Base-by-base conservation (phyloP, 2,888 invertebrate genomes). In the Papilio gigon region DNA sequence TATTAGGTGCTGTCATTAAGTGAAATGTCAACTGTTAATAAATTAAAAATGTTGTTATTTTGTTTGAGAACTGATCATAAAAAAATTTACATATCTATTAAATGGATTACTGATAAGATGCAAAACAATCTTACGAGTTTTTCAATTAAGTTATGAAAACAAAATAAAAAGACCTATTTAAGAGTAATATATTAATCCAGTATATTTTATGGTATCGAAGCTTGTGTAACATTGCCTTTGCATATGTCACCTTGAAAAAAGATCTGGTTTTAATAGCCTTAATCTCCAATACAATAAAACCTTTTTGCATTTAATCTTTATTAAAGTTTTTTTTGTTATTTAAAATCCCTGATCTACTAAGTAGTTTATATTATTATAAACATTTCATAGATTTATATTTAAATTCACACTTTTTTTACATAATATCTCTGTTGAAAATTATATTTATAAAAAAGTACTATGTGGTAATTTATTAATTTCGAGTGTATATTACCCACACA, bases 31-130 rank as follows among this genome's bases (percentile, higher is more conserved):
- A 53, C 27, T 27, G 50, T 27, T 27, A 53, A n/a, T n/a, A 53
- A 27, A 6, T 42, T 42, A 2, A 17, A 42, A 40, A 40, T n/a
- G n/a, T 50, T 50, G 44, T 44, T 42, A 50, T 25, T 14, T 12
- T 14, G 14, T 5, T 14, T 27, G 0, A 2, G n/a, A 5, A 8
- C 50, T 53, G 27, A 53, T 53, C 50, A 27, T 14, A 27, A 53
- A n/a, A n/a, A n/a, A 53, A 53, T 53, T 53, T n/a, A 27, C 27
- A 53, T 53, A 53, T 27, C 27, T 27, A 25, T 50, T 50, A 14
- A 37, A 50, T 53, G 27, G 8, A 14, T 27, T 14, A 27, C 27
- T 27, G 27, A 53, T 27, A 11, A 44, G 44, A 44, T 12, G 14
- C 14, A 50, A 47, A 22, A 22, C 4, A 12, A 12, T 22, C n/a